Base-by-base conservation (phyloP, 2,113 vertebrate genomes). In the Phalacrocorax pelagicus region DNA sequence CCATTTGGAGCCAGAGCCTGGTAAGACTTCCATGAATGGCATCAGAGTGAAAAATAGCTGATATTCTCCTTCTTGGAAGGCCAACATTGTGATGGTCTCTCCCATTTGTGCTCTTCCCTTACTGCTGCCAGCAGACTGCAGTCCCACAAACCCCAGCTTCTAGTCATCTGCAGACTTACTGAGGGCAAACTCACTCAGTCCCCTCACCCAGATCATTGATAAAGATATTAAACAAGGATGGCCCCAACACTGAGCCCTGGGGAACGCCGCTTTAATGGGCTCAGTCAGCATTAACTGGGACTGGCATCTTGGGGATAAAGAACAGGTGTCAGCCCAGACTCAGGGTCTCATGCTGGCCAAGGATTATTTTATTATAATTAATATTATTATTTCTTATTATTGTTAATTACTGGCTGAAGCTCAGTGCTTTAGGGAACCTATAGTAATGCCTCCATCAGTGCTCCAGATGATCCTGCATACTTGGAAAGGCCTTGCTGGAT, bases 281-380 rank as follows among this genome's bases (percentile, higher is more conserved):
- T 97, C 93, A 91, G 84, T 89, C 81, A 85, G 91, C 73, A 92
- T 95, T 95, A 96, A 34, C 63, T 11, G 52, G 74, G 81, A 80
- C 10, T 0, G 1, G 81, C 59, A 17, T 55, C 91, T 80, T 40
- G 66, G 63, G 81, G 93, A 59, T 79, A 36, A 87, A 6, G 73
- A 96, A 59, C 95, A 97, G 94, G 94, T 95, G 93, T 81, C 92
- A 96, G 94, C 69, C 73, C 86, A 96, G 95, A 81, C 93, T 75
- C 61, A 9, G 88, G 71, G 44, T n/a, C 82, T 90, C 19, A 8
- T n/a, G 55, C 22, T 1, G 4, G 71, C 63, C 26, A 8, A 86
- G 94, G 94, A 92, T 96, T 95, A 95, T 89, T 92, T 95, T 96
- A 91, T 96, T 96, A 94, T 89, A 92, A 95, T 92, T 94, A 96